Evolutionary conservation across 1,140 invertebrate genomes (phyloP).

Genomic region (Drosophila repleta): DNA sequence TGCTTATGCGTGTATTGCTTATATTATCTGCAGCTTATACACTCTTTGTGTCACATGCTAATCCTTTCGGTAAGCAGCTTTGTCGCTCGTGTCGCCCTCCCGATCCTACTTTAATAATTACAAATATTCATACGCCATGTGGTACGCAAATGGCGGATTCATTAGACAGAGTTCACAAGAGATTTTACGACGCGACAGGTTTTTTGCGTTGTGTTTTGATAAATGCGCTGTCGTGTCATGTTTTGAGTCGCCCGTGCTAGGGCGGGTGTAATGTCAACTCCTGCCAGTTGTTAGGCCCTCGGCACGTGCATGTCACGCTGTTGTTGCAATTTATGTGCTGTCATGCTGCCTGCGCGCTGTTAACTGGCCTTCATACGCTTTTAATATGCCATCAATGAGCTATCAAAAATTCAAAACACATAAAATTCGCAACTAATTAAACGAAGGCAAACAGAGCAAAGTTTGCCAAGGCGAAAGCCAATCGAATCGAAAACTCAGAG

Average conservation of each 20-base stretch:
- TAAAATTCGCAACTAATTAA: slow-evolving; percentile 70
- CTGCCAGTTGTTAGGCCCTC: slow-evolving; percentile 28
- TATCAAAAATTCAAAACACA: slow-evolving; percentile 53
- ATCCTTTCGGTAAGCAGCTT: neutral
- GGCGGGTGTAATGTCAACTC: slow-evolving; percentile 13
- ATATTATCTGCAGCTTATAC: neutral
- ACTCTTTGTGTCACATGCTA: neutral
- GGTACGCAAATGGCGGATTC: slow-evolving; percentile 8
- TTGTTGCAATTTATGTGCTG: slow-evolving; percentile 55
- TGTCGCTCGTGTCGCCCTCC: neutral
- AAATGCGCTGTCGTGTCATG: slow-evolving; percentile 38
- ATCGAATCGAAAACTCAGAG: slow-evolving; percentile 59
- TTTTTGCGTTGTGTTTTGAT: slow-evolving; percentile 18
- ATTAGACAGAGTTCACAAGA: slow-evolving; percentile 8
- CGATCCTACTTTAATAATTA: slow-evolving; percentile 24
- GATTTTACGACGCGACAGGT: slow-evolving; percentile 14
- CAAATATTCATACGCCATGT: slow-evolving; percentile 25
- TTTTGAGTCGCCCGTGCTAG: neutral
- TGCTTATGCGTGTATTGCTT: neutral
- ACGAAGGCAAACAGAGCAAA: slow-evolving; percentile 41
- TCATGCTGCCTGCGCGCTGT: slow-evolving; percentile 26
- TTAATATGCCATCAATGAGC: slow-evolving; percentile 54
- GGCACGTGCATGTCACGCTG: slow-evolving; percentile 42
- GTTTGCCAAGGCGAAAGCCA: slow-evolving; percentile 49
- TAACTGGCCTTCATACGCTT: slow-evolving; percentile 1